These are phyloP conservation scores for Amniataba percoides DNA, from an alignment of 2,797 vertebrate genomes.

Conservation along the genomic window DNA sequence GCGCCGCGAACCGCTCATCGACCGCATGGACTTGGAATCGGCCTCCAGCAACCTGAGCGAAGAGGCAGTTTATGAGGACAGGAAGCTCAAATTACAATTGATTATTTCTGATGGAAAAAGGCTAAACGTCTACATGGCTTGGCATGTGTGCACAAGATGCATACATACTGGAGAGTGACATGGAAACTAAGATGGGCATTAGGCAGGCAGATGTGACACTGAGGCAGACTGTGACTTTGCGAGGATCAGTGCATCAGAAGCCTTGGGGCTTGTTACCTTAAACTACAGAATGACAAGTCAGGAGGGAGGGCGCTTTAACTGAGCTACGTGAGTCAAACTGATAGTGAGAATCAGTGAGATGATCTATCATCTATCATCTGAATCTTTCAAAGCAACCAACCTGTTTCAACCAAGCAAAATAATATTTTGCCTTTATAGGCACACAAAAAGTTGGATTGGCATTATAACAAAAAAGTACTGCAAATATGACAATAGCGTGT, in stretches of 20 bases:
- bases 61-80: not conserved
- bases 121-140: not conserved
- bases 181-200: slow-evolving; percentile 4
- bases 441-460: not conserved
- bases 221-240: slow-evolving; percentile 11
- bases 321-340: not conserved
- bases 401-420: not conserved
- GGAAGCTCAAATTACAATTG: not conserved
- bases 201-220: slow-evolving; percentile 24
- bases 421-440: not conserved
- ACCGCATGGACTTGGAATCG: slow-evolving; percentile 95
- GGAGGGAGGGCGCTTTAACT: not conserved
- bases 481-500: not conserved
- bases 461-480: not conserved
- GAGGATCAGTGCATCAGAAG: slow-evolving; percentile 3
- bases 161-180: not conserved
- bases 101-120: slow-evolving; percentile 1
- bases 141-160: not conserved
- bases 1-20: slow-evolving; percentile 96
- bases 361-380: not conserved
- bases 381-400: not conserved
- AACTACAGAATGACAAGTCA: slow-evolving; percentile 12
- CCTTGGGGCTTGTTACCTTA: not conserved
- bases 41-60: slow-evolving; percentile 93
- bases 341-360: not conserved